A percentile compares a stretch with the other conserved stretches of the same genome.
These are phyloP conservation scores for Polymixis flavicincta DNA, from an alignment of 2,888 invertebrate species.

Conservation along the genomic window DNA sequence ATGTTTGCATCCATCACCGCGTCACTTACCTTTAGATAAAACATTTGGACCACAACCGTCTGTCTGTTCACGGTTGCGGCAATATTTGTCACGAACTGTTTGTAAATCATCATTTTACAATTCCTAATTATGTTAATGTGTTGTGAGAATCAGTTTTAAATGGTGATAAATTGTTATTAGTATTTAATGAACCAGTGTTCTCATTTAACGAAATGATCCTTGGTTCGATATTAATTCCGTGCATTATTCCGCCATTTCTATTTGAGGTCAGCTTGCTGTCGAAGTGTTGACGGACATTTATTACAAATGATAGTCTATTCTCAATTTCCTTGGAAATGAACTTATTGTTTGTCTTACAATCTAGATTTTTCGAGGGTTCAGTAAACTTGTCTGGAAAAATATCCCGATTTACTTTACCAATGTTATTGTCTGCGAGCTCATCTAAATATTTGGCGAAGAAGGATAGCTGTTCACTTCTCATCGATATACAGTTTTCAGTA, in stretches of 20 bases:
- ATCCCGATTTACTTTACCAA: slow-evolving; percentile 22
- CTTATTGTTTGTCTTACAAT: slow-evolving; percentile 36
- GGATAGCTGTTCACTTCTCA: background rate
- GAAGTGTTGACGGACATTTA: slow-evolving; percentile 3
- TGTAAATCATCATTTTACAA: slow-evolving; percentile 10
- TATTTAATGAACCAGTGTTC: slow-evolving; percentile 43
- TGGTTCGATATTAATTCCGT: slow-evolving; percentile 30
- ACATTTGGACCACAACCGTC: background rate
- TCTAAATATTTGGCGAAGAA: slow-evolving; percentile 30
- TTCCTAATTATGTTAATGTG: slow-evolving; percentile 32
- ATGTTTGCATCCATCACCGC: slow-evolving; percentile 18
- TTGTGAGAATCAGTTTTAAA: slow-evolving; percentile 25
- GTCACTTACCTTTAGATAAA: background rate
- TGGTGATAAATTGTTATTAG: slow-evolving; percentile 25
- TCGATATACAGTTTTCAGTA: background rate
- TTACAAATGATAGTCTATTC: slow-evolving; percentile 32
- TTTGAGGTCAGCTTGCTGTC: slow-evolving; percentile 35
- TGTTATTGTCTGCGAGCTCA: slow-evolving; percentile 23
- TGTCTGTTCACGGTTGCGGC: background rate
- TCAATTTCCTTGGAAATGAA: slow-evolving; percentile 27
- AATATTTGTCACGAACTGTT: slow-evolving; percentile 18
- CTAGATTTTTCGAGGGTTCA: slow-evolving; percentile 35
- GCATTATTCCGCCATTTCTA: slow-evolving; percentile 36
- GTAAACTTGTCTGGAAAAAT: slow-evolving; percentile 36
- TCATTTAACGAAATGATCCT: slow-evolving; percentile 30